Evolutionary conservation across 2,888 invertebrate genomes (phyloP).

Genomic region (Tachina grossa): DNA sequence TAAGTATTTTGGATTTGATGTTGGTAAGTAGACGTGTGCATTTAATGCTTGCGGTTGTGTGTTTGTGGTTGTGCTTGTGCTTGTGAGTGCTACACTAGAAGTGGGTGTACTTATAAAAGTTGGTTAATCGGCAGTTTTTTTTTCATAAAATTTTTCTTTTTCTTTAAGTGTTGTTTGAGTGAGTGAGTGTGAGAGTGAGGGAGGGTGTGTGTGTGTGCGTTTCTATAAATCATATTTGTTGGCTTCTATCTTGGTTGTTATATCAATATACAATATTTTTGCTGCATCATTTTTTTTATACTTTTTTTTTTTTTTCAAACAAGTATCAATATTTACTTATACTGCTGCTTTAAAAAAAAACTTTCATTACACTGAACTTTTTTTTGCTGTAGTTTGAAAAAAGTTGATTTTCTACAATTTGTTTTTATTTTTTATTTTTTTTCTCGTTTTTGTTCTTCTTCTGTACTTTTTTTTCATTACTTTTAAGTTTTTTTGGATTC

Average conservation of each 20-base stretch:
- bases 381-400: conserved; percentile 32
- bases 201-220: conserved; percentile 4
- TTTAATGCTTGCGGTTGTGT: neutral
- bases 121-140: conserved; percentile 26
- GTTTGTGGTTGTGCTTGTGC: neutral
- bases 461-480: conserved; percentile 30
- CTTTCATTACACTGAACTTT: conserved; percentile 28
- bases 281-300: conserved; percentile 8
- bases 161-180: neutral
- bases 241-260: conserved; percentile 11
- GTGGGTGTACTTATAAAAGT: neutral
- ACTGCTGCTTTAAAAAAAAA: conserved; percentile 27
- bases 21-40: conserved; percentile 76
- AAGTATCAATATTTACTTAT: conserved; percentile 46
- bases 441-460: conserved; percentile 1
- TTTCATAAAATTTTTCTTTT: neutral
- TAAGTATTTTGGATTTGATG: conserved; percentile 80
- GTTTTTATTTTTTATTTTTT: neutral
- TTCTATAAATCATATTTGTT: conserved; percentile 7
- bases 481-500: conserved; percentile 30
- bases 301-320: neutral
- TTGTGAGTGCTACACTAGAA: neutral
- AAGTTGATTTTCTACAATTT: conserved; percentile 39
- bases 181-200: neutral
- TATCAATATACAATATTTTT: neutral